Evolutionary conservation across 2,113 vertebrate genomes (phyloP), one percentile per base, ranked within the genome.

Genomic region (Zeus faber): DNA sequence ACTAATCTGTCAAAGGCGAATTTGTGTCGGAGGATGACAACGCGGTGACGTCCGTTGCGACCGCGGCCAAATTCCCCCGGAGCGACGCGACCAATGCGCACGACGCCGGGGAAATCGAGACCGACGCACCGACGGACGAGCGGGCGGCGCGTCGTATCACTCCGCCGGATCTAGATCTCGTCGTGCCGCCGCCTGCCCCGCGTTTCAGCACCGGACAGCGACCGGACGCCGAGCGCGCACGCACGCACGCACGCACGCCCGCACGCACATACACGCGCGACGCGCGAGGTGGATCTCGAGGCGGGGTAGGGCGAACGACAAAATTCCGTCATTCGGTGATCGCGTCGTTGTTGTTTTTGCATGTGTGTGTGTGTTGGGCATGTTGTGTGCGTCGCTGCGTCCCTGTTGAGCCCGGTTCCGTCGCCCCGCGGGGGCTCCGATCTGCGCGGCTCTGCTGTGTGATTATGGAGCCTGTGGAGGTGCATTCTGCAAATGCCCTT

Each of bases 171-270:
- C 54, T 35, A 71, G 46, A 55, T 26, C 66, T 76, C 1, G 63
- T 70, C 62, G 69, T 41, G n/a, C 62, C 67, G 49, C 45, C 70
- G 58, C 55, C 56, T 77, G 70, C 66, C 68, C 58, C 71, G 65
- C 65, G 70, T 64, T 87, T 83, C 85, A 87, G 85, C 80, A 87
- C 85, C 44, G 83, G 83, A 87, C 85, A 87, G 85, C 85, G 81
- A 81, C 80, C 80, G 74, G 61, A 47, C 65, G 45, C 65, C 54
- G 70, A 11, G 23, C 54, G 74, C 64, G 46, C 66, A 61, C 24
- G n/a, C n/a, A n/a, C n/a, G n/a, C n/a, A n/a, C n/a, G n/a, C n/a
- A n/a, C n/a, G n/a, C n/a, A n/a, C n/a, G n/a, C n/a, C n/a, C n/a
- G n/a, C n/a, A n/a, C n/a, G n/a, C n/a, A n/a, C n/a, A n/a, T n/a